phyloP scores from a whole-genome alignment of 2,113 vertebrate species.

The Arvicanthis niloticus region DNA sequence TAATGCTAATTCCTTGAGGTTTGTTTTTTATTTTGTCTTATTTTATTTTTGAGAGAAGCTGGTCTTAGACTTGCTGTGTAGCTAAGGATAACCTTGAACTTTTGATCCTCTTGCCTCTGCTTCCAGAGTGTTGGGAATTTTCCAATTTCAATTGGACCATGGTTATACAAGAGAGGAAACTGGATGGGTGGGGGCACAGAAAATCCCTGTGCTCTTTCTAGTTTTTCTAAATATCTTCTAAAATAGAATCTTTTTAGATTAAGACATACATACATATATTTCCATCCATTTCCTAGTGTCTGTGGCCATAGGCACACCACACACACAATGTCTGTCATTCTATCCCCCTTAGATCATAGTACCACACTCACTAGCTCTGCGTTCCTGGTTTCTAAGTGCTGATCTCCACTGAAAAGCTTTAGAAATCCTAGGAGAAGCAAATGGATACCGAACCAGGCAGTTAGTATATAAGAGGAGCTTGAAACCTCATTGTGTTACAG shows the following conservation, averaged over 20 bases:
- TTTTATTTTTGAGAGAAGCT: not conserved
- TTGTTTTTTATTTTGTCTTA: not conserved
- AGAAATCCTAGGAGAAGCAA: not conserved
- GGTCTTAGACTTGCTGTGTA: not conserved
- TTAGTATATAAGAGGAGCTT: not conserved
- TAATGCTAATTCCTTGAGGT: not conserved
- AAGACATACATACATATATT: not conserved
- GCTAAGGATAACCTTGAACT: not conserved
- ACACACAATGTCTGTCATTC: not conserved
- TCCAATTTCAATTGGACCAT: not conserved
- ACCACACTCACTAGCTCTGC: not conserved
- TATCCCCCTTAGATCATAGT: not conserved
- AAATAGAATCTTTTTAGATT: slow-evolving; percentile 41
- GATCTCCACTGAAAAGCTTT: not conserved
- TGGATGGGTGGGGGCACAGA: not conserved
- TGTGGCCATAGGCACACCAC: not conserved
- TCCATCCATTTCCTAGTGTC: not conserved
- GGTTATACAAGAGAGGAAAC: not conserved
- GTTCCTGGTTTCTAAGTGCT: not conserved
- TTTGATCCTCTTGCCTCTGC: not conserved
- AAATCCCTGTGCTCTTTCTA: not conserved
- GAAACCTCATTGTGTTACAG: not conserved
- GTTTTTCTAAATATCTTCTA: slow-evolving; percentile 43
- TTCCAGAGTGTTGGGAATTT: not conserved
- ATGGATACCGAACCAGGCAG: not conserved